phyloP scores from a whole-genome alignment of 2,888 invertebrate species.

The Lepidonotus clava region DNA sequence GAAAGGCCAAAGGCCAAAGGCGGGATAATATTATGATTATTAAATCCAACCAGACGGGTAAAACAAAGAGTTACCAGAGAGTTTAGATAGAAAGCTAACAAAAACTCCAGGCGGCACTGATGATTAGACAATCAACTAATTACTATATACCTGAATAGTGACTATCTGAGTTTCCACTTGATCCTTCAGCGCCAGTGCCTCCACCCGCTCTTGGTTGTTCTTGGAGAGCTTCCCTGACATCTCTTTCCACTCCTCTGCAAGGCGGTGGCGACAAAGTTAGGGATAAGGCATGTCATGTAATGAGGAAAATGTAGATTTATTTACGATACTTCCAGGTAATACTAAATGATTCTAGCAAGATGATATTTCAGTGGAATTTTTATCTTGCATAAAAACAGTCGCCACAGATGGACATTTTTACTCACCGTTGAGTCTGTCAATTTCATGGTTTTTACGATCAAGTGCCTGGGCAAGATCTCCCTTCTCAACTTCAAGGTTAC shows the following conservation, averaged over 20 bases:
- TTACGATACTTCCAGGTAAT: neutral
- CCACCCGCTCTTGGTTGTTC: slow-evolving; percentile 90
- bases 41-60: no score
- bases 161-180: slow-evolving; percentile 91
- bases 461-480: slow-evolving; percentile 73
- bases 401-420: neutral
- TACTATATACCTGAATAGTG: slow-evolving; percentile 85
- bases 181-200: slow-evolving; percentile 89
- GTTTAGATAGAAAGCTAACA: no score
- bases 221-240: slow-evolving; percentile 88
- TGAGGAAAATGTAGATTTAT: neutral
- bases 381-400: no score
- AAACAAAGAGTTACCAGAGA: no score
- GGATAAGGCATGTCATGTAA: neutral
- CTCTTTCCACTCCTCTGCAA: slow-evolving; percentile 84
- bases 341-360: neutral
- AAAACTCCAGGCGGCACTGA: no score
- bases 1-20: no score
- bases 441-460: slow-evolving; percentile 75
- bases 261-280: neutral
- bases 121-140: no score
- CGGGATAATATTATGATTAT: no score
- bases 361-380: no score
- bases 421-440: slow-evolving; percentile 76
- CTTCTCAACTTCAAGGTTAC: slow-evolving; percentile 68